phyloP scores from a whole-genome alignment of 1,140 invertebrate genomes.

The Drosophila prosaltans region DNA sequence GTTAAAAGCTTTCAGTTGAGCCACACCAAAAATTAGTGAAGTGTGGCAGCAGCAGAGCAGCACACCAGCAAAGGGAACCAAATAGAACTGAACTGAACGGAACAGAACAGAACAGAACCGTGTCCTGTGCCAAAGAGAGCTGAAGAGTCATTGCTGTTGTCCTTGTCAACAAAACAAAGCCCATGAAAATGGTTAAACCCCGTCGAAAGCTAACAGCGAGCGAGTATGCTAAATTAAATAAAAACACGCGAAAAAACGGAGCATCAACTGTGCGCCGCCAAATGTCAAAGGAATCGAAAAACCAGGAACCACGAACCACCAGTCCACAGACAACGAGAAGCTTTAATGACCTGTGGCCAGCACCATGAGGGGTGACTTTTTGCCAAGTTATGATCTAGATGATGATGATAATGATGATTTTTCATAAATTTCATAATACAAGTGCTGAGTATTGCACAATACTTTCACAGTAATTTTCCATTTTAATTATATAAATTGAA shows the following conservation, averaged over 20 bases:
- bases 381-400: conserved; percentile 31
- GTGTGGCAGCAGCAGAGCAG: conserved; percentile 22
- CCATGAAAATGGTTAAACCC: conserved; percentile 5
- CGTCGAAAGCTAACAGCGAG: conserved; percentile 53
- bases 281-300: conserved; percentile 57
- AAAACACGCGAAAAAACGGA: conserved; percentile 59
- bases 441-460: conserved; percentile 31
- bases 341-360: conserved; percentile 62
- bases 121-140: background rate
- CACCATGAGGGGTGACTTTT: background rate
- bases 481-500: conserved; percentile 71
- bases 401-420: conserved; percentile 34
- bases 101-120: background rate
- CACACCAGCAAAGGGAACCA: background rate
- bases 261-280: conserved; percentile 24
- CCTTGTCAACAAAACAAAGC: conserved; percentile 57
- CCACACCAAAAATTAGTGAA: conserved; percentile 64
- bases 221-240: conserved; percentile 69
- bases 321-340: conserved; percentile 16
- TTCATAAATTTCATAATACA: conserved; percentile 60
- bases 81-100: background rate
- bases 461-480: conserved; percentile 59
- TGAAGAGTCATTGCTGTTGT: conserved; percentile 19
- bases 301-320: conserved; percentile 16
- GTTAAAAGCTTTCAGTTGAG: conserved; percentile 73